Base-by-base conservation (phyloP, 2,797 vertebrate genomes). In the Anableps anableps region DNA sequence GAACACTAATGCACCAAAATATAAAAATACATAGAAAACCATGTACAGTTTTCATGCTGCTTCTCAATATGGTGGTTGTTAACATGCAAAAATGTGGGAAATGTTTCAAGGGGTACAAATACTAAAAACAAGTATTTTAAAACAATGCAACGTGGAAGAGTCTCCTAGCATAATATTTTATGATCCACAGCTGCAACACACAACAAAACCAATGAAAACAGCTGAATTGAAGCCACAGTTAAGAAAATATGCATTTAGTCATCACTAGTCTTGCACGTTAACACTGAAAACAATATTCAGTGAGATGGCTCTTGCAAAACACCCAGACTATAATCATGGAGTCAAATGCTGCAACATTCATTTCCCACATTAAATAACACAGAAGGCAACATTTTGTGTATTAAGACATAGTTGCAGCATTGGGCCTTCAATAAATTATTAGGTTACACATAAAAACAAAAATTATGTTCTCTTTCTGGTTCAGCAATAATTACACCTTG, bases 181-280 rank as follows among this genome's bases (percentile, higher is more conserved):
- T 43, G 38, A 43, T 70, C 41, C 41, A 11, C 66, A 71, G 68
- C 41, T 16, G 41, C 23, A 70, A n/a, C 23, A 43, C 23, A 47
- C 26, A 47, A 29, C 53, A 74, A 58, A 55, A 55, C 11, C 10
- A 4, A 29, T 11, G 14, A 45, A 29, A 38, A 79, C 26, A 26
- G 77, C 50, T 53, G 50, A 74, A 68, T 47, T 13, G 38, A 2
- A 21, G 36, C 2, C 53, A 78, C 60, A 75, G 9, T 10, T 21
- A 75, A 76, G 2, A 31, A 2, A 34, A 50, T 83, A 80, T 55
- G 26, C 60, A 58, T 23, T 58, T 1, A 77, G 55, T 2, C 70
- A 55, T 86, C 86, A 90, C 70, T 64, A 26, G 74, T 84, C 78
- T 79, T 86, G 86, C 79, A 88, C 82, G 88, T 70, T 78, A 84